phyloP scores from a whole-genome alignment of 2,797 vertebrate genomes.

The Ficedula albicollis region DNA sequence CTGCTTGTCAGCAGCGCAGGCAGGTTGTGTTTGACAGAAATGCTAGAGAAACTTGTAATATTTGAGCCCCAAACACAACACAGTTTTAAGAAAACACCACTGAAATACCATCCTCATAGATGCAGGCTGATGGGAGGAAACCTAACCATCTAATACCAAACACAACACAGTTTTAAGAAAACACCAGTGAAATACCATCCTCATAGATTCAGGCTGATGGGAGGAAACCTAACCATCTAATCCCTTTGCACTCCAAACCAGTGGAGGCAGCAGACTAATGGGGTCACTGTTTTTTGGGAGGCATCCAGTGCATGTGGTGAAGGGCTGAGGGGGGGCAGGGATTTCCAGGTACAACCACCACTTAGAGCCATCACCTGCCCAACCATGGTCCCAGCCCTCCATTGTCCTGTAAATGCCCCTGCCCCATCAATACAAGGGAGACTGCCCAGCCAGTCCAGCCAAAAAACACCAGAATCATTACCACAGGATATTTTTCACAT shows the following conservation, averaged over 20 bases:
- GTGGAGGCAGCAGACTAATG: slow-evolving; percentile 7
- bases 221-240: not conserved
- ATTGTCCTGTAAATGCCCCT: slow-evolving; percentile 62
- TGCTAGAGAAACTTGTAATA: not conserved
- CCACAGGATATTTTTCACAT: not conserved
- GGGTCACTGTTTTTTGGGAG: slow-evolving; percentile 7
- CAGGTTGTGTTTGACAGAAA: not conserved
- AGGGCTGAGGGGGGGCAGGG: not conserved
- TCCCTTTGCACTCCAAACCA: not conserved
- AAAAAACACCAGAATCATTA: not conserved
- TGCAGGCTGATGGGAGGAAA: slow-evolving; percentile 5
- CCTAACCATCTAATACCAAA: not conserved
- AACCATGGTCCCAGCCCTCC: slow-evolving; percentile 56
- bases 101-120: slow-evolving; percentile 1
- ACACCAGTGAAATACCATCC: not conserved
- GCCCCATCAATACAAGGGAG: slow-evolving; percentile 15
- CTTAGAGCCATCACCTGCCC: slow-evolving; percentile 62
- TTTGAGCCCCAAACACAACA: not conserved
- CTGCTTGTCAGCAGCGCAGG: not conserved
- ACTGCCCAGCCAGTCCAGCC: not conserved
- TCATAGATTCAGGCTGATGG: not conserved
- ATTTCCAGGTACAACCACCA: slow-evolving; percentile 51
- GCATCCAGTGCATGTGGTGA: fast-evolving
- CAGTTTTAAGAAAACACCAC: not conserved
- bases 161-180: not conserved